These are phyloP conservation scores for Sterrhoptilus dennistouni DNA, from an alignment of 2,113 vertebrate genomes.

Conservation along the genomic window DNA sequence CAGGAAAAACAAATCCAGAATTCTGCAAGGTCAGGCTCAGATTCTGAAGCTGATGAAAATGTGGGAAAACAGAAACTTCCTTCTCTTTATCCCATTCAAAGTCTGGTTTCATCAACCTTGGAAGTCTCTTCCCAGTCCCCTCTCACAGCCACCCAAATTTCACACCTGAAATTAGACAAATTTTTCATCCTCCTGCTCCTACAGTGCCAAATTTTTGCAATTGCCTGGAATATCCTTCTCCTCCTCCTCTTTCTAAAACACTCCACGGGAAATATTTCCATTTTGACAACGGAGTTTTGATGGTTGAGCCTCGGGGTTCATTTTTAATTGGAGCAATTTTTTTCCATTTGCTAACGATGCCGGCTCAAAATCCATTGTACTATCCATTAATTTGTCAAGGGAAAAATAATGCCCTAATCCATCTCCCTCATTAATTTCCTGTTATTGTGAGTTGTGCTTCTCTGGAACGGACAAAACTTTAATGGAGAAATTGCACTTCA, in stretches of 20 bases:
- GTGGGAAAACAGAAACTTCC: neutral
- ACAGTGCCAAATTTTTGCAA: neutral
- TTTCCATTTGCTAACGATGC: neutral
- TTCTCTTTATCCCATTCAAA: neutral
- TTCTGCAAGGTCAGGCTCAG: neutral
- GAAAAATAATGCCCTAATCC: slow-evolving; percentile 30
- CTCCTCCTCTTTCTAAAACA: neutral
- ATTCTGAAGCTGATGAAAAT: neutral
- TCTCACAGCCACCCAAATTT: neutral
- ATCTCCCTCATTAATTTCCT: slow-evolving; percentile 56
- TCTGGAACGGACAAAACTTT: slow-evolving; percentile 11
- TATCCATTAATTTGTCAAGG: slow-evolving; percentile 41
- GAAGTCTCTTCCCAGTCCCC: neutral
- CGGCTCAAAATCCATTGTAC: neutral
- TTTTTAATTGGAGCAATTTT: slow-evolving; percentile 40
- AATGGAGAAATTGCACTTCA: neutral
- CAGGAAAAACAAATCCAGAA: neutral
- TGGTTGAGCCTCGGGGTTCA: neutral
- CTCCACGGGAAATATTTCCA: neutral
- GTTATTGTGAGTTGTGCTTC: neutral
- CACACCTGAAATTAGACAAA: rapidly evolving
- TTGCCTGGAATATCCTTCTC: neutral
- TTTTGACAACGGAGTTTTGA: slow-evolving; percentile 4
- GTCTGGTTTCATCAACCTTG: neutral
- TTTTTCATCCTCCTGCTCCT: neutral